Percentiles rank a stretch among this genome's conserved stretches.
phyloP scores from a whole-genome alignment of 2,113 vertebrate species.

The Tyrannus savana region DNA sequence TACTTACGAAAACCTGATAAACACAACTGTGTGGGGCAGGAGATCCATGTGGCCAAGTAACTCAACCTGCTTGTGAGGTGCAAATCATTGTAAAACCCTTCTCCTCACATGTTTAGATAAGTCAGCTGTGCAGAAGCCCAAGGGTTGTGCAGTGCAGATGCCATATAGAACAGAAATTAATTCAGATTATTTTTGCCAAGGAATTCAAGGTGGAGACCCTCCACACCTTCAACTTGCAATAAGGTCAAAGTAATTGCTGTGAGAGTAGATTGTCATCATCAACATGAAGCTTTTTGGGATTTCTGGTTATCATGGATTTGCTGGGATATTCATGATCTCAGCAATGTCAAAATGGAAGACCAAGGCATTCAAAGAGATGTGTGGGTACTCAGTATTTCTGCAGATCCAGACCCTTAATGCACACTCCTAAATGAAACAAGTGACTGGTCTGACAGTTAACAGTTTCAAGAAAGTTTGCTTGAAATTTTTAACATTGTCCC shows the following conservation, averaged over 20 bases:
- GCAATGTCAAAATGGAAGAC: not conserved
- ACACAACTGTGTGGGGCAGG: not conserved
- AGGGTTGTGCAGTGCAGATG: not conserved
- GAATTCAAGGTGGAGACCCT: not conserved
- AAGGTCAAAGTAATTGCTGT: not conserved
- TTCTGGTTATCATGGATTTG: not conserved
- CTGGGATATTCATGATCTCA: not conserved
- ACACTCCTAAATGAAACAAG: not conserved
- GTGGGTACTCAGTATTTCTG: not conserved
- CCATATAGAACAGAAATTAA: not conserved
- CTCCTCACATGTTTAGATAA: not conserved
- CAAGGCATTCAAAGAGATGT: not conserved
- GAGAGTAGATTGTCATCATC: not conserved
- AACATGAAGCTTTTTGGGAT: not conserved
- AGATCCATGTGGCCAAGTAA: rapidly evolving
- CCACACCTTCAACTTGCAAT: not conserved
- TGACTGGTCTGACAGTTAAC: not conserved
- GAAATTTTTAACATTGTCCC: not conserved
- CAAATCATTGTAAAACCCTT: rapidly evolving
- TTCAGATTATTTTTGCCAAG: not conserved
- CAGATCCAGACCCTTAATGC: not conserved
- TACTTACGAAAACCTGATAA: not conserved
- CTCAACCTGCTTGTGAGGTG: rapidly evolving
- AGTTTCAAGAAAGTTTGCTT: not conserved
- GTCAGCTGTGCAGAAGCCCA: not conserved